Evolutionary conservation across 2,888 invertebrate species (phyloP), one percentile per base, ranked within the genome.

Genomic region (Drosophila rellima): DNA sequence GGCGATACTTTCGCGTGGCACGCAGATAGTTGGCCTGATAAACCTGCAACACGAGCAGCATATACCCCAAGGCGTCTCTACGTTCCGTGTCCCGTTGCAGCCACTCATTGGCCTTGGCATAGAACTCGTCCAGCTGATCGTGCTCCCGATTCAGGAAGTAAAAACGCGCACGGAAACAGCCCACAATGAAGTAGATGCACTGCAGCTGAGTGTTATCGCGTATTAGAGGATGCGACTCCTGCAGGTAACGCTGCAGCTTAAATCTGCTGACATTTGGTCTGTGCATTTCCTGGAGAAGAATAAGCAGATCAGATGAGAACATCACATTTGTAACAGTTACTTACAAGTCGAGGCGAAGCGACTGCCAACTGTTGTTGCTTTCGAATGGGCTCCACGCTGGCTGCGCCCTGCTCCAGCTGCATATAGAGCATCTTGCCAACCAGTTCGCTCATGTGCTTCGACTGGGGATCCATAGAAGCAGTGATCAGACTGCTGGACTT

Each of bases 21-120:
- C 92, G 90, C 39, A 92, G 70, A 37, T 80, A 88, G 63, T 92
- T 91, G 1, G 84, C 75, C 45, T 90, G 89, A 17, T 90, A 89
- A 15, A 90, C 73, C 31, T 82, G 52, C 26, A 79, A 75, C 57
- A 91, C 52, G 3, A 88, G 67, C 54, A 81, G 60, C 64, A 87
- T 70, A 67, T 60, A 55, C 0, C 48, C 79, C 72, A 59, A 59
- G n/a, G 66, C 66, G 35, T 44, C 13, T 48, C 55, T 13, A 13
- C 65, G 73, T 13, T 62, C 69, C 5, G 45, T 44, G 15, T 74
- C 67, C 15, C 54, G 54, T 10, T 45, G 39, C 29, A 86, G 31
- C 90, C 90, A 92, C 8, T 70, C 48, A 4, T 71, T 65, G 0
- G 89, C 78, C 47, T 65, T 57, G 18, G 65, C 70, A 61, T 91